phyloP scores from a whole-genome alignment of 1,140 invertebrate genomes.

The Drosophila parvula region DNA sequence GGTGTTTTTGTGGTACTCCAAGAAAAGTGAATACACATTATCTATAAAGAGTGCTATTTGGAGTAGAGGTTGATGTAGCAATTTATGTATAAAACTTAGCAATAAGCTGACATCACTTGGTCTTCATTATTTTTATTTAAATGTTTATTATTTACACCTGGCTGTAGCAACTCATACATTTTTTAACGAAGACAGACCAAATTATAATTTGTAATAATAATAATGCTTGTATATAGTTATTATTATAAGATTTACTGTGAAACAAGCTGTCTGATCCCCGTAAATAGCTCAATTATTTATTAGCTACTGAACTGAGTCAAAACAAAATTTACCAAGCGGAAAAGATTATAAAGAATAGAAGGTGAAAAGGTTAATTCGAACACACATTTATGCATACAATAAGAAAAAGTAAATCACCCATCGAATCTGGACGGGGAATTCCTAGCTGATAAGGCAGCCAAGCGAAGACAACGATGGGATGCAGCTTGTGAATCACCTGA shows the following conservation, averaged over 20 bases:
- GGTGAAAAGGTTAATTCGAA: conserved; percentile 28
- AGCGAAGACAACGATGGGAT: conserved; percentile 15
- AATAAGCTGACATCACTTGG: not conserved
- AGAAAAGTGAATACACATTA: no score
- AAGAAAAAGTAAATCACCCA: conserved; percentile 35
- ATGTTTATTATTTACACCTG: not conserved
- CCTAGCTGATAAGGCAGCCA: conserved; percentile 51
- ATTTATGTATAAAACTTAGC: not conserved
- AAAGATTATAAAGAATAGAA: conserved; percentile 4
- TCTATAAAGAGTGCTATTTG: no score
- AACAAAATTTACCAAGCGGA: not conserved
- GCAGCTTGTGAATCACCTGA: conserved; percentile 49
- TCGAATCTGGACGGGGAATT: conserved; percentile 35
- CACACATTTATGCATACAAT: not conserved
- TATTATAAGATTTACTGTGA: no score
- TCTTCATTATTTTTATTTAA: not conserved
- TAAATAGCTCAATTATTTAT: not conserved
- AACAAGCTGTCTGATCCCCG: not conserved
- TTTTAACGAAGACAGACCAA: no score
- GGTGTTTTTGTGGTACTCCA: no score
- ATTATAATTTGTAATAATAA: no score
- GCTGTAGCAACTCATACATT: no score
- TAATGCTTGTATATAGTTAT: no score
- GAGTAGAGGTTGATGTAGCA: not conserved
- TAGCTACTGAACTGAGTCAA: not conserved